These are phyloP conservation scores for Calyptomena viridis DNA, from an alignment of 2,113 vertebrate genomes.

Conservation along the genomic window DNA sequence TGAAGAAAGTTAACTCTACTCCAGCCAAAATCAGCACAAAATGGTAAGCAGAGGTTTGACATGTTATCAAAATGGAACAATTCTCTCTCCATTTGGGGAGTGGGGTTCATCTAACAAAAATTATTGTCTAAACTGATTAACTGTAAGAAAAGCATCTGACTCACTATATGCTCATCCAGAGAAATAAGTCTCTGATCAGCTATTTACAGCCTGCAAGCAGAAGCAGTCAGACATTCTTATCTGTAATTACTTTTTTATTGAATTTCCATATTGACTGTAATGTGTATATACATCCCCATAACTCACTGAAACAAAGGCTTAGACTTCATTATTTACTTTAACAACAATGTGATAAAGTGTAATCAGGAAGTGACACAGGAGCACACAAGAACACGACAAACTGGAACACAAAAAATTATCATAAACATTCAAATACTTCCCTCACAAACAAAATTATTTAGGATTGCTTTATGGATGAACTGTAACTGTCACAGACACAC, in stretches of 20 bases:
- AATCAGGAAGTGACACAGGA: neutral
- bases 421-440: neutral
- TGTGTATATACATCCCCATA: neutral
- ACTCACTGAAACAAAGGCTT: neutral
- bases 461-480: neutral
- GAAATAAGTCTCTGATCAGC: neutral
- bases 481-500: neutral
- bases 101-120: neutral
- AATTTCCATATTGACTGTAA: conserved; percentile 3
- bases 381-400: neutral
- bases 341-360: neutral
- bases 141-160: neutral
- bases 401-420: neutral
- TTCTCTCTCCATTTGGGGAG: neutral
- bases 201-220: neutral
- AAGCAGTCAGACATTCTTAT: neutral
- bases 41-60: neutral
- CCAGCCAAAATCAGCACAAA: neutral
- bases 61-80: neutral
- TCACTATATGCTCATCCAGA: neutral
- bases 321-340: neutral
- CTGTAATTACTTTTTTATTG: neutral
- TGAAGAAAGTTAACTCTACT: neutral
- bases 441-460: neutral
- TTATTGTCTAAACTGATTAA: neutral